Percentiles rank a stretch among this genome's conserved stretches.
Conservation (phyloP, 2,797 vertebrate genomes). For the Valencia hispanica region DNA sequence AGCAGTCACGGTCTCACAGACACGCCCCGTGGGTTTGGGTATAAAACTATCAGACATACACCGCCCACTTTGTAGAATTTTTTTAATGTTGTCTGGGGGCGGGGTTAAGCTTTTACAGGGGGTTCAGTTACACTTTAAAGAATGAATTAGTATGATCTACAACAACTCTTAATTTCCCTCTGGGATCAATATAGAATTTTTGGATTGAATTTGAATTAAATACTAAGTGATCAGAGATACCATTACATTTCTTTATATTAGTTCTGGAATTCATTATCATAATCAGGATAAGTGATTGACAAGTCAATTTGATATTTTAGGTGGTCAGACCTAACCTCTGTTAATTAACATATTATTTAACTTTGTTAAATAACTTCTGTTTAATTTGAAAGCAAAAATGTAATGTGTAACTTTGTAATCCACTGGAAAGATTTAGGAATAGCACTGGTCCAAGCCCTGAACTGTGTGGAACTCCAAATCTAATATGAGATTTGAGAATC, state of each 20-base stretch:
- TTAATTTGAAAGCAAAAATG: neutral
- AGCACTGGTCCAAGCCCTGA: neutral
- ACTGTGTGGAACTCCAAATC: neutral
- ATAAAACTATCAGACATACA: no score
- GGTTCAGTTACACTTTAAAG: no score
- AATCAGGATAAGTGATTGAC: neutral
- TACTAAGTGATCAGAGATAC: neutral
- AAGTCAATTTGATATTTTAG: neutral
- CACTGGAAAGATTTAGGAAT: neutral
- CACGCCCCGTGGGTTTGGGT: no score
- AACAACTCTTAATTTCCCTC: no score
- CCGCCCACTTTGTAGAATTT: no score
- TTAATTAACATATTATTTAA: no score
- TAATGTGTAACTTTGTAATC: neutral
- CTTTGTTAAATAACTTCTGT: neutral
- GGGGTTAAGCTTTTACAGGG: no score
- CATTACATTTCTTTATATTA: neutral
- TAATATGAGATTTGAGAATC: neutral
- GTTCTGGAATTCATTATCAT: neutral
- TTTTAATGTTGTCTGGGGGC: no score
- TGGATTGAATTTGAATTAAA: no score
- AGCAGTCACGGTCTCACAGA: no score
- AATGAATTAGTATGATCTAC: no score
- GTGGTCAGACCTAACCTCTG: neutral
- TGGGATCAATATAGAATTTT: no score